Evolutionary conservation across 2,888 invertebrate species (phyloP).

Genomic region (Apotomis betuletana): DNA sequence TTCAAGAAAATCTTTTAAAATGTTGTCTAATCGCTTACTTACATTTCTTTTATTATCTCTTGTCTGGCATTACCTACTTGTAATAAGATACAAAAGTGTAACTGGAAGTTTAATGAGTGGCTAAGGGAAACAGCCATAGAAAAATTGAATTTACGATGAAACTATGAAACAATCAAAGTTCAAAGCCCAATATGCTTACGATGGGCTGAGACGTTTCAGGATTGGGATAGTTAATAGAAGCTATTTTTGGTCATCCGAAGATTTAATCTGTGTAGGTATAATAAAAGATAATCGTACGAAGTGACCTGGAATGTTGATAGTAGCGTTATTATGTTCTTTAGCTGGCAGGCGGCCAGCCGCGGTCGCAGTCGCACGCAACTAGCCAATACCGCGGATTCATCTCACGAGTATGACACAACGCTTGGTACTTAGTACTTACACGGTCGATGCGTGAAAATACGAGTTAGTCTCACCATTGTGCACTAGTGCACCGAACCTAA

Average conservation of each 20-base stretch:
- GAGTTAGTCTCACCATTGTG: conserved; percentile 5
- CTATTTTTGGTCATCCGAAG: conserved; percentile 49
- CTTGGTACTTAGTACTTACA: conserved; percentile 1
- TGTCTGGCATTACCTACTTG: not conserved
- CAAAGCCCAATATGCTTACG: not conserved
- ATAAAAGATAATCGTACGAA: conserved; percentile 76
- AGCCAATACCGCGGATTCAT: conserved; percentile 22
- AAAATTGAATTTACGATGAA: not conserved
- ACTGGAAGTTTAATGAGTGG: not conserved
- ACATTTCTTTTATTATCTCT: not conserved
- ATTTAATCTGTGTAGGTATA: conserved; percentile 56
- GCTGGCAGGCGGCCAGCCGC: conserved; percentile 75
- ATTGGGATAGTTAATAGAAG: conserved; percentile 27
- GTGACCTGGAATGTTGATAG: conserved; percentile 82
- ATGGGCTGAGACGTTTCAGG: conserved; percentile 17
- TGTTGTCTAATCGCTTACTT: not conserved
- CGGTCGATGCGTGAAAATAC: conserved; percentile 2
- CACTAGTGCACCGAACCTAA: not conserved
- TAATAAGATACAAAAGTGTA: not conserved
- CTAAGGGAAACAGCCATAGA: not conserved
- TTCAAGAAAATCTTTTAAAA: not conserved
- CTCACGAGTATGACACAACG: conserved; percentile 9
- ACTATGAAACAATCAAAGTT: conserved; percentile 17
- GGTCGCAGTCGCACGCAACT: conserved; percentile 56
- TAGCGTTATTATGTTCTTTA: conserved; percentile 80